phyloP scores from a whole-genome alignment of 2,113 vertebrate species.

The Nerophis ophidion region DNA sequence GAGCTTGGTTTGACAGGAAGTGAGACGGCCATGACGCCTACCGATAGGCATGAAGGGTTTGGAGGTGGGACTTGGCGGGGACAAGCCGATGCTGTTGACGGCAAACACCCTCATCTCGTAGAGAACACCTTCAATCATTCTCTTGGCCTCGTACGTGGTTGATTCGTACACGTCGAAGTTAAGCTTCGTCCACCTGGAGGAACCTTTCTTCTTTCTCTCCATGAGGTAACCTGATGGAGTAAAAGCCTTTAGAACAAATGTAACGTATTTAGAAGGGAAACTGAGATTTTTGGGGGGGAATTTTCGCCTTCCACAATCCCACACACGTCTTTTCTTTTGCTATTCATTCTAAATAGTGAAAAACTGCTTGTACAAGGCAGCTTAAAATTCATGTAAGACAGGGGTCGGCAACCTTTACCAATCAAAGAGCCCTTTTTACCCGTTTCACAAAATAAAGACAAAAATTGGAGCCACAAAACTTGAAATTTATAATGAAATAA shows the following conservation, averaged over 20 bases:
- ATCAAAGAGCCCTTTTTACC: no score
- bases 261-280: neutral
- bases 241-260: neutral
- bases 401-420: no score
- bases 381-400: no score
- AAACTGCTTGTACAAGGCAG: no score
- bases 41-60: conserved; percentile 78
- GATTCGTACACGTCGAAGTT: conserved; percentile 81
- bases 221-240: conserved; percentile 79
- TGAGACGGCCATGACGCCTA: conserved; percentile 20
- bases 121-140: conserved; percentile 87
- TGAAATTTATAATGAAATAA: no score
- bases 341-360: no score
- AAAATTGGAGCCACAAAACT: no score
- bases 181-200: conserved; percentile 85
- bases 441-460: no score
- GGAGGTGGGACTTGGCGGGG: conserved; percentile 76
- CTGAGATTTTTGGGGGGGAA: neutral
- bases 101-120: conserved; percentile 90
- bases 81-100: conserved; percentile 81
- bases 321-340: no score
- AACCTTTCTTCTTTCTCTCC: conserved; percentile 91
- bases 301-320: no score
- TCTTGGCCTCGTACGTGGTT: conserved; percentile 78
- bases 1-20: neutral